Evolutionary conservation across 2,113 vertebrate species (phyloP).

Genomic region (Ochotona curzoniae): DNA sequence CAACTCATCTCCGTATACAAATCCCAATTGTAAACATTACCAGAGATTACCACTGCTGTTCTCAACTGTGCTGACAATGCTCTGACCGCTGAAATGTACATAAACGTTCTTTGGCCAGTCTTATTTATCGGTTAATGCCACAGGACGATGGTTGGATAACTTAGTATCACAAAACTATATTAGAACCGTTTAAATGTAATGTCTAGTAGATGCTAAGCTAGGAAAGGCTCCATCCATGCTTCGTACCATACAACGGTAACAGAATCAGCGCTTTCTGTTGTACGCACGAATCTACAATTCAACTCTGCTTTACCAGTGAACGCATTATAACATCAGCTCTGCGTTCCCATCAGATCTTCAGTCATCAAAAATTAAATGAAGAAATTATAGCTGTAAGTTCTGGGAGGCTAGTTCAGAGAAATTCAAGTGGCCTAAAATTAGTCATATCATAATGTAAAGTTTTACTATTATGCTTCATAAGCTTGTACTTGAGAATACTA

Average conservation of each 20-base stretch:
- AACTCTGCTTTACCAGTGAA: slow-evolving; percentile 47
- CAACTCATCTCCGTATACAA: slow-evolving; percentile 64
- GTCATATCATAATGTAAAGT: slow-evolving; percentile 45
- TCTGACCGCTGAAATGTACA: slow-evolving; percentile 75
- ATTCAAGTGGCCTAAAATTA: slow-evolving; percentile 43
- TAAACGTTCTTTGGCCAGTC: slow-evolving; percentile 52
- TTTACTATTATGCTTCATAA: slow-evolving; percentile 28
- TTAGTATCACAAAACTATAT: slow-evolving; percentile 59
- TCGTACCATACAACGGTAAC: background rate
- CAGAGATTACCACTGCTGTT: background rate
- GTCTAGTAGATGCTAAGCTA: slow-evolving; percentile 60
- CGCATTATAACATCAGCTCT: slow-evolving; percentile 45
- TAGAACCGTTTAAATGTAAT: slow-evolving; percentile 25
- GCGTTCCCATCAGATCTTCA: slow-evolving; percentile 41
- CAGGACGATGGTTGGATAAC: slow-evolving; percentile 47
- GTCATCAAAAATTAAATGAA: background rate
- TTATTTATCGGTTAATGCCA: slow-evolving; percentile 60
- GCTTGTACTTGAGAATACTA: slow-evolving; percentile 42
- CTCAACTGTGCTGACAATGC: slow-evolving; percentile 32
- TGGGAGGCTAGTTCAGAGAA: slow-evolving; percentile 46
- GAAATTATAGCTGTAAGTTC: background rate
- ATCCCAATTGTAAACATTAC: slow-evolving; percentile 73
- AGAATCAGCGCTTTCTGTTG: slow-evolving; percentile 40
- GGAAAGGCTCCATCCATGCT: slow-evolving; percentile 57
- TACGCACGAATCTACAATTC: slow-evolving; percentile 41